Evolutionary conservation across 2,888 invertebrate genomes (phyloP).

Genomic region (Megaustenia siamemsis): DNA sequence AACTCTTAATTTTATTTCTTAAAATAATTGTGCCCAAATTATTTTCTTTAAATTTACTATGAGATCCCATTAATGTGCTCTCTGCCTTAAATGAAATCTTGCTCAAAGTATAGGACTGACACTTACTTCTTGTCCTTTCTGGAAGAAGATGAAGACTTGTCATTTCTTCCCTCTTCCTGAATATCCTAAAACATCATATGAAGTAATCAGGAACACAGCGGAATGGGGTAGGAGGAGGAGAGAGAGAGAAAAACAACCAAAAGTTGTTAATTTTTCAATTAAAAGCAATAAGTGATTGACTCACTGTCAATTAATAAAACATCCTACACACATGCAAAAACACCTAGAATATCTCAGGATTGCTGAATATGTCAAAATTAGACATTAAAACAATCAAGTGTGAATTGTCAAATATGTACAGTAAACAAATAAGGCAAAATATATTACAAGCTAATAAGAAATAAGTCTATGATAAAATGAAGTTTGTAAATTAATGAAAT

Average conservation of each 20-base stretch:
- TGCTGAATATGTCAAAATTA: background rate
- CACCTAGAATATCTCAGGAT: background rate
- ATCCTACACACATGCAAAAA: background rate
- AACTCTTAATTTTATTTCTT: background rate
- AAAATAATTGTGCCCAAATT: background rate
- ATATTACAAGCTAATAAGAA: background rate
- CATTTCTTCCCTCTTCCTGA: conserved; percentile 55
- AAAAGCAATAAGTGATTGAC: background rate
- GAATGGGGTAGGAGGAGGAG: conserved; percentile 62
- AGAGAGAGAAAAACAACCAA: conserved; percentile 65
- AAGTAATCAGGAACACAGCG: conserved; percentile 65
- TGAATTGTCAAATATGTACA: background rate
- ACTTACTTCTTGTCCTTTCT: conserved; percentile 59
- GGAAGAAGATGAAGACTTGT: conserved; percentile 55
- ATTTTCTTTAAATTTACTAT: too few species aligned
- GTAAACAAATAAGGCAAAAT: background rate
- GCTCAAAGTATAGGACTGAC: background rate
- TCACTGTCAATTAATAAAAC: background rate
- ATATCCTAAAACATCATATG: conserved; percentile 72
- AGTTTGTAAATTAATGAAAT: background rate
- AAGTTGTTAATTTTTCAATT: conserved; percentile 31
- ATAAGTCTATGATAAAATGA: background rate
- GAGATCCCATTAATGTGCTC: too few species aligned
- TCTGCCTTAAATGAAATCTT: background rate
- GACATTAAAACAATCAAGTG: too few species aligned